A percentile compares a stretch with the other conserved stretches of the same genome.
Conservation (phyloP, 2,888 invertebrate species). For the Lymantria dispar region DNA sequence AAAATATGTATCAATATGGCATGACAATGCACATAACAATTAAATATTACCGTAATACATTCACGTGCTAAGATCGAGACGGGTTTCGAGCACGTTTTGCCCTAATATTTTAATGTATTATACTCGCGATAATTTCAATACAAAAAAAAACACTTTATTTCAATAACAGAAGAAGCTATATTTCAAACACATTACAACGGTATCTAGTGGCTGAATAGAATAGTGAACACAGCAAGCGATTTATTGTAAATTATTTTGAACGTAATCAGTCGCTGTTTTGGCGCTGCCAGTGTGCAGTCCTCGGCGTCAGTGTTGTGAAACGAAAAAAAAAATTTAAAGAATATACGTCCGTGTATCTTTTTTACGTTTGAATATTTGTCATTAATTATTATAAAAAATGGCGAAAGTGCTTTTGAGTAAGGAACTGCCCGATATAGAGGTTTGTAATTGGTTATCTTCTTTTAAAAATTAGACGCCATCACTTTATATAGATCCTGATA, state of each 20-base stretch:
- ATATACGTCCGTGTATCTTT: neutral
- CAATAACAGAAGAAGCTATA: neutral
- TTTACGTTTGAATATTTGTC: neutral
- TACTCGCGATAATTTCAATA: too few species aligned
- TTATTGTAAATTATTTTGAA: neutral
- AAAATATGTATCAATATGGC: too few species aligned
- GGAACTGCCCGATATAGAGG: constrained; percentile 92
- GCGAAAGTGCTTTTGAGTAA: constrained; percentile 83
- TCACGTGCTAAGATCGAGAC: too few species aligned
- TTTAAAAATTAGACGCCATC: neutral
- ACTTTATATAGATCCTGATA: too few species aligned
- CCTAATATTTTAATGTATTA: too few species aligned
- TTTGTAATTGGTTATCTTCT: constrained; percentile 70
- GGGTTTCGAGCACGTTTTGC: too few species aligned
- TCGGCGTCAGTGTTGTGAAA: constrained; percentile 40
- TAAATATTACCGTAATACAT: too few species aligned
- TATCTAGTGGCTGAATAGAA: neutral
- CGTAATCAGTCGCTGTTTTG: constrained; percentile 59
- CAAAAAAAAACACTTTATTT: constrained; percentile 2
- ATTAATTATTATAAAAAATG: constrained; percentile 48
- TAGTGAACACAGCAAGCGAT: neutral
- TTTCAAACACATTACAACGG: neutral
- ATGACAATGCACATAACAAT: too few species aligned
- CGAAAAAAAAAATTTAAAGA: constrained; percentile 4
- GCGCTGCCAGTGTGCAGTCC: constrained; percentile 81